Conservation (phyloP, 2,797 vertebrate species). For the Diplodus sargus region DNA sequence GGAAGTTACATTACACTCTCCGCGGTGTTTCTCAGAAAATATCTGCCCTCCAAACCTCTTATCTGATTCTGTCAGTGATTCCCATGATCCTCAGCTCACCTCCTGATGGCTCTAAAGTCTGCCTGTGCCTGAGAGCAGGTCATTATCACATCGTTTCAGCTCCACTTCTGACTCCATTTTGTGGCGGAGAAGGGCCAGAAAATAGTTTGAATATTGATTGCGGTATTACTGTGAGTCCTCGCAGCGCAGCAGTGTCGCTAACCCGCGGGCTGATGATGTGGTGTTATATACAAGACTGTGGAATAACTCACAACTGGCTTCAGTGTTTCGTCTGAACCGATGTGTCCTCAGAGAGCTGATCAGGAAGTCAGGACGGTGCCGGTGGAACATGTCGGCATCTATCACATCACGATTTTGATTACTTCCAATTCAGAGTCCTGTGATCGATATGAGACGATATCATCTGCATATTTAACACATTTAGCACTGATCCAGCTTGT, state of each 20-base stretch:
- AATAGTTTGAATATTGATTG: conserved; percentile 36
- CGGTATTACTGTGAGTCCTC: not conserved
- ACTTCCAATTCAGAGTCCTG: too few species aligned
- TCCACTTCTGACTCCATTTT: conserved; percentile 8
- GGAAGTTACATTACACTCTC: not conserved
- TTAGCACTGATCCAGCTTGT: too few species aligned
- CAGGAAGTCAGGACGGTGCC: too few species aligned
- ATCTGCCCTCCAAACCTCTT: conserved; percentile 14
- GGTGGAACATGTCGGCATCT: too few species aligned
- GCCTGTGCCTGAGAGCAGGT: conserved; percentile 30
- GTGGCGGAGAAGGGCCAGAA: not conserved
- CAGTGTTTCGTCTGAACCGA: not conserved
- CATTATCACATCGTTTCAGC: conserved; percentile 33
- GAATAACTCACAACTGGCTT: not conserved
- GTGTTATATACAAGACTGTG: not conserved
- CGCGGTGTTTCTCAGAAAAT: conserved; percentile 14
- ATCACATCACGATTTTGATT: too few species aligned
- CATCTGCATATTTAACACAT: too few species aligned
- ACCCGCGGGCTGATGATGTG: not conserved
- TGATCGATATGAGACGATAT: too few species aligned
- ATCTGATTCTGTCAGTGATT: conserved; percentile 30
- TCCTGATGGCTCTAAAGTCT: not conserved
- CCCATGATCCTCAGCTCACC: conserved; percentile 33
- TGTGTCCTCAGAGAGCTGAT: not conserved
- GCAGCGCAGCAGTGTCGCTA: not conserved